A percentile compares a stretch with the other conserved stretches of the same genome.
phyloP scores from a whole-genome alignment of 2,113 vertebrate species.

The Amphiprion ocellaris region DNA sequence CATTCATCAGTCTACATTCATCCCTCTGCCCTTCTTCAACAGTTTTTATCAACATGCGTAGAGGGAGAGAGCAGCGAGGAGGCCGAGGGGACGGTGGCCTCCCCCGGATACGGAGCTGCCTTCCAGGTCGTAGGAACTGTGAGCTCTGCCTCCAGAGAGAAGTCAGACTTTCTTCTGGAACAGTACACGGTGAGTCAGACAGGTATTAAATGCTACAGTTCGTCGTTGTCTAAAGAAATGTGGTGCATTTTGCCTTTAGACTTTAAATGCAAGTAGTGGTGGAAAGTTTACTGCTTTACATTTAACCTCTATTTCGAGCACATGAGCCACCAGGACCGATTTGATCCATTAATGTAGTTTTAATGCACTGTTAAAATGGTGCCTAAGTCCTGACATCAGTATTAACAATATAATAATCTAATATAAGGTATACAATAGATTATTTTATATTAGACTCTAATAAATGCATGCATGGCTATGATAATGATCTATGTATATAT shows the following conservation, averaged over 20 bases:
- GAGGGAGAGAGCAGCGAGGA: conserved; percentile 77
- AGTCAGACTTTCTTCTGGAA: conserved; percentile 81
- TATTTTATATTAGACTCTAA: no score
- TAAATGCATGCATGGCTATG: no score
- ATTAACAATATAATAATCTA: no score
- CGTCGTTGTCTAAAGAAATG: no score
- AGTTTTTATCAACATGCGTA: conserved; percentile 88
- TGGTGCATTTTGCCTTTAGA: no score
- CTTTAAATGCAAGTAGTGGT: no score
- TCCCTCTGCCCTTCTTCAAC: not conserved
- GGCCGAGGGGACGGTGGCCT: conserved; percentile 49
- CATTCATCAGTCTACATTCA: not conserved
- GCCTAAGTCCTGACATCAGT: no score
- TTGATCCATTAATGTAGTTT: no score
- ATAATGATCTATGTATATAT: no score
- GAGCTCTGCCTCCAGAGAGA: conserved; percentile 44
- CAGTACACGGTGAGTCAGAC: conserved; percentile 80
- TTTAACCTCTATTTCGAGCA: not conserved
- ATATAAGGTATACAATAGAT: no score
- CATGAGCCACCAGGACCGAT: not conserved
- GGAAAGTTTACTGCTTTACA: not conserved
- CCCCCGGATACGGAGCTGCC: conserved; percentile 12
- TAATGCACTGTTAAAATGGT: no score
- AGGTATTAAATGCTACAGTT: not conserved
- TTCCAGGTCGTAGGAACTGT: conserved; percentile 91